These are phyloP conservation scores for Himalopsyche japonica DNA, from an alignment of 2,888 invertebrate genomes.

Conservation along the genomic window DNA sequence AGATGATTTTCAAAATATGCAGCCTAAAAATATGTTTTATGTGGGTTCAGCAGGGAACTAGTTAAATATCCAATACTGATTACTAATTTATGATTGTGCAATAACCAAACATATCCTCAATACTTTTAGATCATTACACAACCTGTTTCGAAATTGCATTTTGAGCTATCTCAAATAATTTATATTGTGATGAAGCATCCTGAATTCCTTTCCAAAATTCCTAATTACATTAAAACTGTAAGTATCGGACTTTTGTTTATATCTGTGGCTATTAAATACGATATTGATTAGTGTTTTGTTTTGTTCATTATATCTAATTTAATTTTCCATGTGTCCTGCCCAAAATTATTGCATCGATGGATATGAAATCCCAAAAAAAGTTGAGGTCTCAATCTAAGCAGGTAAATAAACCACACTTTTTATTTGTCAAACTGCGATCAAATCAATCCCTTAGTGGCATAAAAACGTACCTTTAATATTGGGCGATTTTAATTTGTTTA, in stretches of 20 bases:
- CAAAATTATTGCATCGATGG: neutral
- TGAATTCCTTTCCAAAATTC: slow-evolving; percentile 47
- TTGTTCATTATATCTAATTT: neutral
- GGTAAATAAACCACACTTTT: neutral
- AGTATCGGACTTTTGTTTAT: neutral
- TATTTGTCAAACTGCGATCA: neutral
- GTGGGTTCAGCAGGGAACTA: too few relatives aligned
- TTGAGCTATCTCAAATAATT: slow-evolving; percentile 52
- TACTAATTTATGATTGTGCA: neutral
- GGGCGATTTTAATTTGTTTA: too few relatives aligned
- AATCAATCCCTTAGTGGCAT: too few relatives aligned
- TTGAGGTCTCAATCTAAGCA: neutral
- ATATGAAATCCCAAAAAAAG: neutral
- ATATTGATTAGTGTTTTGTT: neutral
- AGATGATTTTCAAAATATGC: too few relatives aligned
- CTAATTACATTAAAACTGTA: slow-evolving; percentile 51
- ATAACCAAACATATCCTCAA: neutral
- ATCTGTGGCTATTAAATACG: neutral
- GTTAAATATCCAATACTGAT: too few relatives aligned
- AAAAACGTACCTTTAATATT: too few relatives aligned
- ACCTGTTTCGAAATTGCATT: neutral
- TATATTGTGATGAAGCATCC: slow-evolving; percentile 56
- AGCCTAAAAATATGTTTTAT: too few relatives aligned
- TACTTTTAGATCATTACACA: neutral
- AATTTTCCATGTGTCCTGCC: neutral